Evolutionary conservation across 2,888 invertebrate species (phyloP).

Genomic region (Synergus japonicus): DNA sequence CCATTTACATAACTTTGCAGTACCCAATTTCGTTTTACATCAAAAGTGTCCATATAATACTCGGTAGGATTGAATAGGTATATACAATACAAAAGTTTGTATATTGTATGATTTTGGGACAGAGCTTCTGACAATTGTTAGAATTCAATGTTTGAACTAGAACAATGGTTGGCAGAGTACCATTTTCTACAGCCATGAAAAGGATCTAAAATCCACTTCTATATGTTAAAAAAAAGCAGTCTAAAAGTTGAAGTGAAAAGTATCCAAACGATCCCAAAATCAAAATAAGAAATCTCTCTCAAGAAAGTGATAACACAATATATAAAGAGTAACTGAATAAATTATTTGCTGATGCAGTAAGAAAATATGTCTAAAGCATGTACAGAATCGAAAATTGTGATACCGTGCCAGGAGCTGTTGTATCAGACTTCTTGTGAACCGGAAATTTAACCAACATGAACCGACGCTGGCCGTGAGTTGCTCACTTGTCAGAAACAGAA

Average conservation of each 20-base stretch:
- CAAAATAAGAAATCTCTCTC: not conserved
- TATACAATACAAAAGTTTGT: not conserved
- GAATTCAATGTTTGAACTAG: too few species aligned
- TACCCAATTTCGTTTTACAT: not conserved
- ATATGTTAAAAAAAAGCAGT: not conserved
- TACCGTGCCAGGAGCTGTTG: slow-evolving; percentile 17
- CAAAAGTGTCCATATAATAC: not conserved
- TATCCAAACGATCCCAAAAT: too few species aligned
- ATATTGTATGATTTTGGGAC: not conserved
- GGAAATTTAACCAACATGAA: slow-evolving; percentile 14
- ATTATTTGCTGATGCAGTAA: not conserved
- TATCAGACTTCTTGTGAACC: slow-evolving; percentile 23
- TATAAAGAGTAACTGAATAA: slow-evolving; percentile 1
- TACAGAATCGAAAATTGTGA: not conserved
- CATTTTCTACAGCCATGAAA: too few species aligned
- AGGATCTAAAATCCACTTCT: too few species aligned
- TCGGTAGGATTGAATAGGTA: too few species aligned
- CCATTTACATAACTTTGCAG: not conserved
- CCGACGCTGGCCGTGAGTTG: slow-evolving; percentile 27
- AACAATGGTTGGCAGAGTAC: not conserved
- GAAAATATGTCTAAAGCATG: not conserved
- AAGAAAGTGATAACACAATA: not conserved
- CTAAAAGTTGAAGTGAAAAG: not conserved
- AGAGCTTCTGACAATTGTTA: too few species aligned
- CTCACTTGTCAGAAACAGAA: slow-evolving; percentile 26